Evolutionary conservation across 2,113 vertebrate species (phyloP), one percentile per base, ranked within the genome.

Genomic region (Acrocephalus arundinaceus): DNA sequence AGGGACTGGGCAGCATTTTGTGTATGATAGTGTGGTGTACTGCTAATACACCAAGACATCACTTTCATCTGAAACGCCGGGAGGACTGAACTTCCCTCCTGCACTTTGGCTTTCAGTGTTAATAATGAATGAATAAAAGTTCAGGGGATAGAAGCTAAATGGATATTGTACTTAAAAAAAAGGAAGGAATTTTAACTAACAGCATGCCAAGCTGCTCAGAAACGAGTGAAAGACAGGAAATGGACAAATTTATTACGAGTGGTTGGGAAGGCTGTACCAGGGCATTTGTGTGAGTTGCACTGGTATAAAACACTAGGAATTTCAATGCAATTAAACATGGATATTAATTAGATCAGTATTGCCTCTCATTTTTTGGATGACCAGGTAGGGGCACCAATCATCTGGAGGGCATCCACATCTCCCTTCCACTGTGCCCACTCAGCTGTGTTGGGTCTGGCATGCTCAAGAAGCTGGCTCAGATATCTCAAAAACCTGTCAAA

Each of bases 111-210:
- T 98, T 97, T 97, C 97, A 94, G 49, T 97, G 93, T 98, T 98
- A 98, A 97, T 97, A 97, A 98, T 98, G 94, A 97, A 98, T 98
- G 97, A 97, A 85, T 80, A 89, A 97, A 98, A 98, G 96, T 98
- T 98, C 96, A 96, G 96, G 94, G 95, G 89, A 97, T 93, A 96
- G 95, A 75, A 94, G 85, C 93, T 97, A 97, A 98, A 90, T 97
- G 96, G 97, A 98, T 97, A 92, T 93, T 97, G 57, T 52, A 74
- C 96, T 97, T 96, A 95, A 97, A 97, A 97, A 46, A 46, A 46
- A 54, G 31, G 93, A 95, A 94, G 22, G 82, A 94, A 91, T 97
- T 97, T 98, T 97, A 97, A 97, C 95, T 86, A 97, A 90, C 70
- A 46, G 81, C 21, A 11, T 83, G 87, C 95, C 94, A 63, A 84